These are phyloP conservation scores for Trileptium ribeirensis DNA, from an alignment of 2,888 invertebrate genomes.

Conservation along the genomic window DNA sequence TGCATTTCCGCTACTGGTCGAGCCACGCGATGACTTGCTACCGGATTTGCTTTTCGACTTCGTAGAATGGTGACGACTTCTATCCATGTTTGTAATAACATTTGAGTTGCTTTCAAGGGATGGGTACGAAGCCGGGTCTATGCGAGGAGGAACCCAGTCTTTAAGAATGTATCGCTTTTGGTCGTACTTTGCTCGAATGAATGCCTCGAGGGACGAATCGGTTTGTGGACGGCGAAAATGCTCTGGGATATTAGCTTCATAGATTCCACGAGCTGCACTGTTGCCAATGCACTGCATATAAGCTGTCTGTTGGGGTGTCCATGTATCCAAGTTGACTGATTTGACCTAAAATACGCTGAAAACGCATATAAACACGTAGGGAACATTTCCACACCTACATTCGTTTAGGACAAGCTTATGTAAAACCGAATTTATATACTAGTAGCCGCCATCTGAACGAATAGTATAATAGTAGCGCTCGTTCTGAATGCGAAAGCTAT, in stretches of 20 bases:
- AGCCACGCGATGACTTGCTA: background rate
- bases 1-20: background rate
- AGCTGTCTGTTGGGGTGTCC: conserved; percentile 96
- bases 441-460: too few species aligned
- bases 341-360: conserved; percentile 63
- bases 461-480: too few species aligned
- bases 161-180: conserved; percentile 94
- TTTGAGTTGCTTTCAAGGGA: background rate
- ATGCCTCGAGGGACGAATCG: conserved; percentile 81
- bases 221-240: conserved; percentile 89
- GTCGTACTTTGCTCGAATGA: conserved; percentile 96
- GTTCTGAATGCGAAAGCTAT: too few species aligned
- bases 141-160: conserved; percentile 78
- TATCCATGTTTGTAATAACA: too few species aligned
- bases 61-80: background rate
- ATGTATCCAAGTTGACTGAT: conserved; percentile 92
- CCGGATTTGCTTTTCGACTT: background rate
- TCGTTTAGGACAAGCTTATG: too few species aligned
- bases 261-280: conserved; percentile 82
- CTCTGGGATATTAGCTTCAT: conserved; percentile 92
- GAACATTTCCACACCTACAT: too few species aligned
- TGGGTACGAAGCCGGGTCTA: conserved; percentile 9
- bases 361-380: too few species aligned
- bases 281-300: conserved; percentile 96
- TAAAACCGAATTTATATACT: too few species aligned